Conservation (phyloP, 2,113 vertebrate genomes). For the Ariopsis seemanni region DNA sequence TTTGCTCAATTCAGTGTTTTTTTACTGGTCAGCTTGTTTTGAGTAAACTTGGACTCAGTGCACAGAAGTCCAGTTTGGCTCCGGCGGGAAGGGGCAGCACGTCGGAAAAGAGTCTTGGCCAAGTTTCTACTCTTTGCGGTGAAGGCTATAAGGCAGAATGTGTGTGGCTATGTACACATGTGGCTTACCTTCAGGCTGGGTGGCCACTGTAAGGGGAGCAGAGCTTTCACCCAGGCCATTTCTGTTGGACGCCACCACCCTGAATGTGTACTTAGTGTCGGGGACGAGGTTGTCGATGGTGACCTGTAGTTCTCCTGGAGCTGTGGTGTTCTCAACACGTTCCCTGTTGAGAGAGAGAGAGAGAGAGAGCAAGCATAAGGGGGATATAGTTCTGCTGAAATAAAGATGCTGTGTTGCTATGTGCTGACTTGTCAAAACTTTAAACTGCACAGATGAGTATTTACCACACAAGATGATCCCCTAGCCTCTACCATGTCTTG, state of each 20-base stretch:
- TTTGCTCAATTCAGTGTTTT: background rate
- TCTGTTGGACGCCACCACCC: slow-evolving; percentile 87
- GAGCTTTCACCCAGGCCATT: slow-evolving; percentile 92
- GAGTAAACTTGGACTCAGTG: background rate
- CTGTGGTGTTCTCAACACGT: slow-evolving; percentile 89
- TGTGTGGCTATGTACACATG: slow-evolving; percentile 7
- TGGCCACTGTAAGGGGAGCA: slow-evolving; percentile 83
- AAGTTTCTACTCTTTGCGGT: slow-evolving; percentile 11
- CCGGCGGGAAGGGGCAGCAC: background rate
- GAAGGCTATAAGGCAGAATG: background rate
- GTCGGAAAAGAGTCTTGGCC: slow-evolving; percentile 7
- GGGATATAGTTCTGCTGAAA: slow-evolving; percentile 3
- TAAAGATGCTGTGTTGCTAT: background rate
- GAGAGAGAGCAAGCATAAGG: background rate
- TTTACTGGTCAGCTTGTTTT: slow-evolving; percentile 10
- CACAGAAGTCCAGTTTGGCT: slow-evolving; percentile 28
- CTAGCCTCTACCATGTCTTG: background rate
- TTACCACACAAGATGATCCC: background rate
- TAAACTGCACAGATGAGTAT: background rate
- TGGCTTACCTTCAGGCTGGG: slow-evolving; percentile 90
- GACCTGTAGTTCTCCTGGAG: slow-evolving; percentile 89
- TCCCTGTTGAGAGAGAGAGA: slow-evolving; percentile 74
- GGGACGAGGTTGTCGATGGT: slow-evolving; percentile 94
- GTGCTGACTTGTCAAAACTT: background rate
- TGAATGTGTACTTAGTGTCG: slow-evolving; percentile 89